Evolutionary conservation across 2,797 vertebrate genomes (phyloP).

Genomic region (Peromyscus melanophrys): DNA sequence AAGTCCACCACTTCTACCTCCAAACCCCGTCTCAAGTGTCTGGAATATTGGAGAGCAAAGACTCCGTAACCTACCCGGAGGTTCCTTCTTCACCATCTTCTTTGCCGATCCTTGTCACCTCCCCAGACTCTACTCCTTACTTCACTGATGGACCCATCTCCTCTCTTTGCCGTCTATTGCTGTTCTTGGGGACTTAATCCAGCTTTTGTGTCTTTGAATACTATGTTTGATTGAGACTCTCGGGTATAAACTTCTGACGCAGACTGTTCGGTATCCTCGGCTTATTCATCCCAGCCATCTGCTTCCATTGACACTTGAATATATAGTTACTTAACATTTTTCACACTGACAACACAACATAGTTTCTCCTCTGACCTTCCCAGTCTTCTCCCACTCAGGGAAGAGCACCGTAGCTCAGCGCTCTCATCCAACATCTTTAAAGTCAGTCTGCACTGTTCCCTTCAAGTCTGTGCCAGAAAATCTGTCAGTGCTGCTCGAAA

Average conservation of each 20-base stretch:
- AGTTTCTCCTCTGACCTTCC: neutral
- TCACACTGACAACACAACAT: neutral
- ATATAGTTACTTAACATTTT: neutral
- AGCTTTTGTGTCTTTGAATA: neutral
- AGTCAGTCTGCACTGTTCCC: neutral
- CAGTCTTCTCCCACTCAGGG: neutral
- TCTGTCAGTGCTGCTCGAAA: slow-evolving; percentile 2
- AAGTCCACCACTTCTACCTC: neutral
- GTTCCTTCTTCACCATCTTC: neutral
- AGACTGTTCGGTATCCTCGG: neutral
- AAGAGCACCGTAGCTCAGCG: neutral
- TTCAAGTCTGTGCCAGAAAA: neutral
- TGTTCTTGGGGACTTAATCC: neutral
- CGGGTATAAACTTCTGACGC: neutral
- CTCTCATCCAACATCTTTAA: neutral
- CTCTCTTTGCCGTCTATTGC: neutral
- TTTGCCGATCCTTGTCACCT: neutral
- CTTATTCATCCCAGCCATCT: neutral
- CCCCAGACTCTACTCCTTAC: neutral
- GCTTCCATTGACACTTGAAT: neutral
- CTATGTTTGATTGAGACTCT: neutral
- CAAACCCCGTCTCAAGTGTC: neutral
- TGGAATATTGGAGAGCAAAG: neutral
- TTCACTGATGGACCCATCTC: neutral
- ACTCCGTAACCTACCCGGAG: neutral